phyloP scores from a whole-genome alignment of 2,113 vertebrate genomes.

The Tychaedon coryphoeus region DNA sequence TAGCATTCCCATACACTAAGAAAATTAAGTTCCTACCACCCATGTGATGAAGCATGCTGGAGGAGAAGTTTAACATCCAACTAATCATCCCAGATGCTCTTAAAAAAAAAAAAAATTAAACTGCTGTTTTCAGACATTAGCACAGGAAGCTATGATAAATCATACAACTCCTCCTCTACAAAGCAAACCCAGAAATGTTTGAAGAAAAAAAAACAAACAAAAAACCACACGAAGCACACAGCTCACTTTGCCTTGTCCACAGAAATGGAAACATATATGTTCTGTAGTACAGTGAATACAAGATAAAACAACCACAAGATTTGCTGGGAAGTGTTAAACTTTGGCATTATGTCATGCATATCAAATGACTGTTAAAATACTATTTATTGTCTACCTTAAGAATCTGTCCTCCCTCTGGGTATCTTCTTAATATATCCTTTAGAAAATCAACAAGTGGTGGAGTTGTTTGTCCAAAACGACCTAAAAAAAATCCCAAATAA shows the following conservation, averaged over 20 bases:
- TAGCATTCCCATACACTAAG: background rate
- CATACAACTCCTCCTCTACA: background rate
- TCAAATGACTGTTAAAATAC: background rate
- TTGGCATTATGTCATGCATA: background rate
- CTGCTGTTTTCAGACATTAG: background rate
- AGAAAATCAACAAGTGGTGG: conserved; percentile 97
- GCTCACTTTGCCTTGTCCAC: background rate
- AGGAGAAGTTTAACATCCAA: background rate
- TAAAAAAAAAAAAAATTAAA: background rate
- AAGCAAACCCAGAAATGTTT: background rate
- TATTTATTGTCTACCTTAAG: conserved; percentile 83
- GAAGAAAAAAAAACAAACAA: background rate
- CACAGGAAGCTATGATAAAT: background rate
- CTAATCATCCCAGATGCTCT: background rate
- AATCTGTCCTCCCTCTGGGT: conserved; percentile 98
- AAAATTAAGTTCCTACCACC: background rate
- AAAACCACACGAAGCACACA: background rate
- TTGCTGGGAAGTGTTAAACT: background rate
- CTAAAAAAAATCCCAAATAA: conserved; percentile 62
- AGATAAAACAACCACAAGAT: background rate
- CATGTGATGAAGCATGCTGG: background rate
- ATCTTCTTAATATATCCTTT: conserved; percentile 95
- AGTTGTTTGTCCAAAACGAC: conserved; percentile 96
- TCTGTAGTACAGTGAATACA: background rate
- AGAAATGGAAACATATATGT: background rate